phyloP scores from a whole-genome alignment of 2,888 invertebrate species.

The Rotaria socialis region DNA sequence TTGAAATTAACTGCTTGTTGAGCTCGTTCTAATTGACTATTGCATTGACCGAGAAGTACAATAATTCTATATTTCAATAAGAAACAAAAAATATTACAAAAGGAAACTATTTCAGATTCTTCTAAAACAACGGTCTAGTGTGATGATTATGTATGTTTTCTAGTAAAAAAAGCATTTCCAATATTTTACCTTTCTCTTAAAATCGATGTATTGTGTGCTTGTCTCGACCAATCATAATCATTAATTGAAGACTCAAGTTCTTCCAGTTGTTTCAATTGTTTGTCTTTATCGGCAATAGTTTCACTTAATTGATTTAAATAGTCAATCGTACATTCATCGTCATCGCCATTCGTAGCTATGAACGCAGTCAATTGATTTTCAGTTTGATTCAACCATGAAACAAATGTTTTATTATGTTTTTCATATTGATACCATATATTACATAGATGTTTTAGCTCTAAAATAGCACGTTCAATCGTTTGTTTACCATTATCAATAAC shows the following conservation, averaged over 20 bases:
- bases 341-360: not conserved
- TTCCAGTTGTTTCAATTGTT: slow-evolving; percentile 5
- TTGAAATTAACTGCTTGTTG: not conserved
- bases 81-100: no score
- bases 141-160: no score
- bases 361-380: not conserved
- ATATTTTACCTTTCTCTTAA: not conserved
- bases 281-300: slow-evolving; percentile 3
- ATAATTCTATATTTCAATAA: not conserved
- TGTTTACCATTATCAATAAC: slow-evolving; percentile 13
- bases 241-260: not conserved
- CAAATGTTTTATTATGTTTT: slow-evolving; percentile 8
- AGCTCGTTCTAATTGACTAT: not conserved
- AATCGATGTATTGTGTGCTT: slow-evolving; percentile 23
- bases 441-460: slow-evolving; percentile 12
- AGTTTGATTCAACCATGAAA: slow-evolving; percentile 21
- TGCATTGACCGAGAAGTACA: slow-evolving; percentile 29
- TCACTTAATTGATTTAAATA: slow-evolving; percentile 14
- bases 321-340: slow-evolving; percentile 5
- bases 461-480: slow-evolving; percentile 1
- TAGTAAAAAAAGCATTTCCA: no score
- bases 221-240: slow-evolving; percentile 30
- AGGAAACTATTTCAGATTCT: no score
- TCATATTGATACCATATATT: slow-evolving; percentile 24
- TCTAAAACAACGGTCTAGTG: no score